Evolutionary conservation across 2,888 invertebrate genomes (phyloP).

Genomic region (Horisme vitalbata): DNA sequence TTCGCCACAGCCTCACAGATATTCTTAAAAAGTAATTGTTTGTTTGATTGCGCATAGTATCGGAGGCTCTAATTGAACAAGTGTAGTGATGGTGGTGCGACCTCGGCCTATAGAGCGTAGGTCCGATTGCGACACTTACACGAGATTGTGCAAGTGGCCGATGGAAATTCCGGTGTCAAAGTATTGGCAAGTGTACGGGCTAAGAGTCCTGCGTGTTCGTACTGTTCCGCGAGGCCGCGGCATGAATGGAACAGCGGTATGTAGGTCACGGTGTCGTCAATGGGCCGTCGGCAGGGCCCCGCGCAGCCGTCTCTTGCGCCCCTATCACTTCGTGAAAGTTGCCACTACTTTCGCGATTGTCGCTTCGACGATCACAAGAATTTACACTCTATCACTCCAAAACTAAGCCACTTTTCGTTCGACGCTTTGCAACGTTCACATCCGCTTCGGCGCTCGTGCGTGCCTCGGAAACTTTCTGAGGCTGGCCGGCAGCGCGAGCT

Average conservation of each 20-base stretch:
- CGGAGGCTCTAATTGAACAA: constrained; percentile 75
- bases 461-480: constrained; percentile 63
- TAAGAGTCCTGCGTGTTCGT: constrained; percentile 66
- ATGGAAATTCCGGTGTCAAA: constrained; percentile 72
- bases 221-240: constrained; percentile 61
- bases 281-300: constrained; percentile 73
- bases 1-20: constrained; percentile 36
- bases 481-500: constrained; percentile 43
- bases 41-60: constrained; percentile 58
- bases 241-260: constrained; percentile 80
- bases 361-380: constrained; percentile 54
- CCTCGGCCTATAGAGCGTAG: constrained; percentile 61
- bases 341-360: constrained; percentile 80
- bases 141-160: constrained; percentile 69
- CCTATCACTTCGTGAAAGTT: constrained; percentile 79
- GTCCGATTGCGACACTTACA: constrained; percentile 68
- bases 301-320: constrained; percentile 72
- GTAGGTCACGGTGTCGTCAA: constrained; percentile 82
- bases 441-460: constrained; percentile 76
- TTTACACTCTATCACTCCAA: constrained; percentile 69
- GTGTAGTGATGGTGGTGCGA: constrained; percentile 65
- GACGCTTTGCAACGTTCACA: constrained; percentile 67
- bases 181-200: constrained; percentile 56
- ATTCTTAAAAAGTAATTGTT: constrained; percentile 35
- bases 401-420: constrained; percentile 71